phyloP scores from a whole-genome alignment of 1,140 invertebrate genomes.

The Lepeophtheirus salmonis region DNA sequence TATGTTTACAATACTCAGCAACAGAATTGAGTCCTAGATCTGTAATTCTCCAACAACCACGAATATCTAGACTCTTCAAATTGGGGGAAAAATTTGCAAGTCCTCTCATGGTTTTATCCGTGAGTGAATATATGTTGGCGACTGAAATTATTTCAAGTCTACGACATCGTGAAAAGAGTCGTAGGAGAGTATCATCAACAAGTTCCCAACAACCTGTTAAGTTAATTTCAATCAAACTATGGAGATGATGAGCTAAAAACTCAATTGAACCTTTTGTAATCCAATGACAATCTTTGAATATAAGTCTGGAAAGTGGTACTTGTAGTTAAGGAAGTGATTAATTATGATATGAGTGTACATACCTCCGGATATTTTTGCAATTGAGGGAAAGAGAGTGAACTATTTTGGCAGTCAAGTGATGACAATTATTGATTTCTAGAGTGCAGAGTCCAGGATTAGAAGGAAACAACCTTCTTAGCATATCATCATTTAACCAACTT shows the following conservation, averaged over 20 bases:
- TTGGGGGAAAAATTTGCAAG: neutral
- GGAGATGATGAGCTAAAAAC: constrained; percentile 10
- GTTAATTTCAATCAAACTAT: neutral
- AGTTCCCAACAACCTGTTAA: constrained; percentile 14
- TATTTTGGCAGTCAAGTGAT: constrained; percentile 3
- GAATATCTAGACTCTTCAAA: constrained; percentile 2
- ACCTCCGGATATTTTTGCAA: neutral
- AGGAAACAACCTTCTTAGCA: neutral
- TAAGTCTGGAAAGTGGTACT: no score
- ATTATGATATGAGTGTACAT: neutral
- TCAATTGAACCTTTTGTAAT: constrained; percentile 1
- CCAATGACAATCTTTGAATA: constrained; percentile 15
- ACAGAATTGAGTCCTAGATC: constrained; percentile 3
- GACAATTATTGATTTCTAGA: constrained; percentile 2
- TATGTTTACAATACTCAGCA: constrained; percentile 7
- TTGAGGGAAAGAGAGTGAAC: constrained; percentile 3
- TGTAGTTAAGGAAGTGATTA: neutral
- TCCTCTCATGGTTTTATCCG: constrained; percentile 7
- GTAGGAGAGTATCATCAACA: constrained; percentile 3
- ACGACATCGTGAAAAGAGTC: constrained; percentile 1
- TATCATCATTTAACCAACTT: constrained; percentile 3
- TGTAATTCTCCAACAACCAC: constrained; percentile 10
- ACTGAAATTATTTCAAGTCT: constrained; percentile 1
- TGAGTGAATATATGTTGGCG: constrained; percentile 11
- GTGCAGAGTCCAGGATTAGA: neutral